Base-by-base conservation (phyloP, 2,888 invertebrate genomes). In the Limnephilus lunatus region DNA sequence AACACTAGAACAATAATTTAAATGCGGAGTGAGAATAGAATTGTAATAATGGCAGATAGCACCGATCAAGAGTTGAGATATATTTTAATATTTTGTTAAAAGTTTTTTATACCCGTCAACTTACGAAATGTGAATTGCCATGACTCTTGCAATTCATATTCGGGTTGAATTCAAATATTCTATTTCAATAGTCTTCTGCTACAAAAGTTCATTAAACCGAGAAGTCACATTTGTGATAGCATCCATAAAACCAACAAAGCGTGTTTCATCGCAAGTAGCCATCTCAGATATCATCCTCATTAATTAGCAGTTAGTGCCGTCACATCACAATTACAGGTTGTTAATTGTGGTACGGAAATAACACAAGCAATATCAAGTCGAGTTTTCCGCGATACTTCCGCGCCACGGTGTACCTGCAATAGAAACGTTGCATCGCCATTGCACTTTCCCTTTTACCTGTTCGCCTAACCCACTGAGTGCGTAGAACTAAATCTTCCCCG, bases 391-490 rank as follows among this genome's bases (percentile, higher is more conserved):
- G 39, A 35, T 15, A 82, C 82, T 90, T 90, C 90, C 90, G 90
- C 31, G 31, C 90, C 90, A 90, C 90, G 48, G 82, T 82, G 44
- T 48, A 90, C 82, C 19, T 82, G 82, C 82, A 90, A 31, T 90
- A 90, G 82, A 82, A 44, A 31, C 32, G 90, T 81, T 89, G 87
- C 87, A 87, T 53, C 48, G 87, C 53, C 86, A 35, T 11, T 89
- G 90, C 82, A 90, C 90, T 90, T 90, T 90, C 90, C 81, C 90
- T 90, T 90, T 90, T 89, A 89, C 82, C 82, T 44, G 82, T 31
- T 82, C 90, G 90, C 90, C 82, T 90, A 82, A 90, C 90, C 90
- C 90, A 90, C 35, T 90, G 82, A 30, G 82, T 44, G 81, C 30
- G 35, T 83, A 83, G 83, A 83, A 83, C 83, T 25, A 83, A 32